Evolutionary conservation across 2,797 vertebrate genomes (phyloP).

Genomic region (Threskiornis aethiopicus): DNA sequence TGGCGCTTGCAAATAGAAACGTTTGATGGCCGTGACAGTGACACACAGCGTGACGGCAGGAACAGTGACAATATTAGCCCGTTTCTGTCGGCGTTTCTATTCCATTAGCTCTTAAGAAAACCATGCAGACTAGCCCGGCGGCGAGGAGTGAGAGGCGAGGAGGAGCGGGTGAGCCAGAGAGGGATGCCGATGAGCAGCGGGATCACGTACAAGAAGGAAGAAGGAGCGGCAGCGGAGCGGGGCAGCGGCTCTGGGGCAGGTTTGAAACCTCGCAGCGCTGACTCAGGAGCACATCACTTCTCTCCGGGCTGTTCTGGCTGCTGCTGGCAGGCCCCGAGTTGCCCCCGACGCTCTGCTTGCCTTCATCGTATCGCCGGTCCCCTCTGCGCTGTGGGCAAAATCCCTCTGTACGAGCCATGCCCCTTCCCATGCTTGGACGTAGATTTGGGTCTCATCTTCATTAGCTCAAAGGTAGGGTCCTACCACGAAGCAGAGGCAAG

Average conservation of each 20-base stretch:
- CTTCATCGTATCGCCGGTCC: background rate
- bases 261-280: background rate
- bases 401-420: background rate
- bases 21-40: background rate
- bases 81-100: background rate
- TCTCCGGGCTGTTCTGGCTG: background rate
- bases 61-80: background rate
- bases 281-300: background rate
- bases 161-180: background rate
- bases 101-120: background rate
- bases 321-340: background rate
- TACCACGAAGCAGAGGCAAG: background rate
- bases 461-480: background rate
- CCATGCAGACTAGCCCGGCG: rapidly evolving
- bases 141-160: background rate
- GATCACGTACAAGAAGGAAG: background rate
- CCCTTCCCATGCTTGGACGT: rapidly evolving
- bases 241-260: background rate
- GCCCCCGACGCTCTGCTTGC: background rate
- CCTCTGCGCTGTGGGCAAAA: background rate
- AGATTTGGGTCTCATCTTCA: background rate
- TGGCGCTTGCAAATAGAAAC: background rate
- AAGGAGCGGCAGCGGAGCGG: rapidly evolving
- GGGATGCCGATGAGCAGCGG: background rate
- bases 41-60: background rate